Evolutionary conservation across 2,113 vertebrate genomes (phyloP), one percentile per base, ranked within the genome.

Genomic region (Tichodroma muraria): DNA sequence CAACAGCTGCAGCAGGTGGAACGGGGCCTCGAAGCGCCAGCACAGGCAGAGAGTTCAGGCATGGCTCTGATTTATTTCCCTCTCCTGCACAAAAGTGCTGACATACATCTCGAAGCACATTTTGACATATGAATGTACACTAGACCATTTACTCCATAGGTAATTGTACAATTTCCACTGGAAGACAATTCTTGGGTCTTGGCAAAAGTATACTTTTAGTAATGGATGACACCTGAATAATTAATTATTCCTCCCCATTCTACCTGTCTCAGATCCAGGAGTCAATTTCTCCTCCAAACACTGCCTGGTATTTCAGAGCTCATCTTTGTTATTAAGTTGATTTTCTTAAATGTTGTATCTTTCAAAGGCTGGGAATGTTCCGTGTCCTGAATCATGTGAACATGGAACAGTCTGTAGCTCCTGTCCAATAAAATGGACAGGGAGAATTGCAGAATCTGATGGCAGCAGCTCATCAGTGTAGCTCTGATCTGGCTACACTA

Each of bases 181-280:
- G 81, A 95, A 95, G 90, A 96, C 85, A 94, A 93, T 85, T 85
- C 83, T 71, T 2, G 0, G 80, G 38, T 73, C 82, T 70, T 79
- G 61, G 61, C 73, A 90, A 94, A 95, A 59, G 83, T 69, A 90
- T 94, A 85, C 88, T 77, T 80, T 65, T 78, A 83, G 95, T 93
- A 95, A 94, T 80, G 79, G 92, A 85, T 96, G 76, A 77, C 79
- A 92, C 79, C 72, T 93, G 94, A 96, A 95, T 92, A 94, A 95
- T 95, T 91, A 95, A 91, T 94, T 94, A 91, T 79, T 88, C 71
- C 38, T 91, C 64, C 50, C 85, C 56, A 28, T 72, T 80, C 52
- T 31, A 78, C 53, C 57, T 31, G 24, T 33, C 80, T 79, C 44
- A 9, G 45, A 53, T 37, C 16, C 57, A 59, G 73, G 66, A 77